Evolutionary conservation across 2,113 vertebrate genomes (phyloP).

Genomic region (Cephalopterus ornatus): DNA sequence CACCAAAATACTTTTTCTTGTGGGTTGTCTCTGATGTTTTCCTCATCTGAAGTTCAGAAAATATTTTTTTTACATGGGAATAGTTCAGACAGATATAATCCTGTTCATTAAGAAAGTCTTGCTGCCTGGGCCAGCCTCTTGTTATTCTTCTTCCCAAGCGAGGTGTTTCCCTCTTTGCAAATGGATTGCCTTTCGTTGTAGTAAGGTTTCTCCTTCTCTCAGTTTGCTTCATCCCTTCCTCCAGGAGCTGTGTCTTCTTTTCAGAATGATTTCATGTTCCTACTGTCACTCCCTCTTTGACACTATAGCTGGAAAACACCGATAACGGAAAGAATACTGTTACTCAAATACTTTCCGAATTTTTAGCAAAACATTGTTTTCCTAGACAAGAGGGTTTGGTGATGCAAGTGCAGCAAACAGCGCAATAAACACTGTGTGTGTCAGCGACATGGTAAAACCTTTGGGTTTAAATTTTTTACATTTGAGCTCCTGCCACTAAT

Average conservation of each 20-base stretch:
- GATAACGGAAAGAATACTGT: background rate
- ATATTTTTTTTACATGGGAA: background rate
- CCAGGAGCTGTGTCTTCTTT: background rate
- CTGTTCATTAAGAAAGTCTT: background rate
- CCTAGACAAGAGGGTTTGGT: background rate
- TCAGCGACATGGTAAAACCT: background rate
- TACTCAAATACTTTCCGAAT: background rate
- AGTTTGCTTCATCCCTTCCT: background rate
- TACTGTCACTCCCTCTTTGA: accelerated
- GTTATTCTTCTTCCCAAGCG: background rate
- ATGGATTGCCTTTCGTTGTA: background rate
- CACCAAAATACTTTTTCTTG: background rate
- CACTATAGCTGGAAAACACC: background rate
- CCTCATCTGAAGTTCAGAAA: background rate
- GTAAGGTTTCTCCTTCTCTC: background rate
- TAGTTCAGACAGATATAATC: background rate
- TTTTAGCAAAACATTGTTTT: background rate
- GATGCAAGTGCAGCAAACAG: background rate
- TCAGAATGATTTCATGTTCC: background rate
- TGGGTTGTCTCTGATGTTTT: background rate
- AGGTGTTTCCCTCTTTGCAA: background rate
- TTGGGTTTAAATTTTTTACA: background rate
- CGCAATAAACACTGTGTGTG: background rate
- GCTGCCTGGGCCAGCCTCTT: background rate
- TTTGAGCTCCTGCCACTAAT: background rate